phyloP scores from a whole-genome alignment of 1,140 invertebrate genomes.

The Drosophila fuyamai region DNA sequence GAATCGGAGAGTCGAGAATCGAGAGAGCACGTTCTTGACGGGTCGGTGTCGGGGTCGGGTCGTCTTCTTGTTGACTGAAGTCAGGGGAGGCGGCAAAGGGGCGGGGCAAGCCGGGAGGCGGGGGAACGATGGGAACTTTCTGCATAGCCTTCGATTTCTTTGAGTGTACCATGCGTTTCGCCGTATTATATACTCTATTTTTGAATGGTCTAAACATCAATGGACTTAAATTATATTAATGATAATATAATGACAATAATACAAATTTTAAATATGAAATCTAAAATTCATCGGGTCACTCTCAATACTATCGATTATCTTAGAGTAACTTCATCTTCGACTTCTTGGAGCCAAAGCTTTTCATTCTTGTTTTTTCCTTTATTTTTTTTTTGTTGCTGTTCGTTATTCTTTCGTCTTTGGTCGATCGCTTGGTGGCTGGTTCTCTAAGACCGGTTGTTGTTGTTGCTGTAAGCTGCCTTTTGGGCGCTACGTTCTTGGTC shows the following conservation, averaged over 20 bases:
- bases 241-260: too few relatives aligned
- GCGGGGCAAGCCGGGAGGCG: conserved; percentile 6
- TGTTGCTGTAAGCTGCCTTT: conserved; percentile 56
- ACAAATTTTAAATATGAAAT: too few relatives aligned
- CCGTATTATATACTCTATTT: conserved; percentile 2
- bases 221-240: too few relatives aligned
- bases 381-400: conserved; percentile 22
- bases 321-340: conserved; percentile 31
- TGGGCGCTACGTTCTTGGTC: conserved; percentile 72
- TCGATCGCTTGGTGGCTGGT: conserved; percentile 29
- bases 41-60: conserved; percentile 49
- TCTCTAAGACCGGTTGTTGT: conserved; percentile 79
- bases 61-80: conserved; percentile 53
- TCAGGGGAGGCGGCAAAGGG: conserved; percentile 1
- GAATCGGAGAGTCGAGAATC: conserved; percentile 9
- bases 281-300: too few relatives aligned
- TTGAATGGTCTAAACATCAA: background rate
- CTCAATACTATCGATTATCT: background rate
- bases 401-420: conserved; percentile 61
- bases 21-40: conserved; percentile 56
- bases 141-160: conserved; percentile 63
- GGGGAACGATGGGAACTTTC: conserved; percentile 47
- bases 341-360: conserved; percentile 27
- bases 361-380: conserved; percentile 31
- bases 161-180: conserved; percentile 54